Evolutionary conservation across 2,888 invertebrate species (phyloP).

Genomic region (Chironomus tentans): DNA sequence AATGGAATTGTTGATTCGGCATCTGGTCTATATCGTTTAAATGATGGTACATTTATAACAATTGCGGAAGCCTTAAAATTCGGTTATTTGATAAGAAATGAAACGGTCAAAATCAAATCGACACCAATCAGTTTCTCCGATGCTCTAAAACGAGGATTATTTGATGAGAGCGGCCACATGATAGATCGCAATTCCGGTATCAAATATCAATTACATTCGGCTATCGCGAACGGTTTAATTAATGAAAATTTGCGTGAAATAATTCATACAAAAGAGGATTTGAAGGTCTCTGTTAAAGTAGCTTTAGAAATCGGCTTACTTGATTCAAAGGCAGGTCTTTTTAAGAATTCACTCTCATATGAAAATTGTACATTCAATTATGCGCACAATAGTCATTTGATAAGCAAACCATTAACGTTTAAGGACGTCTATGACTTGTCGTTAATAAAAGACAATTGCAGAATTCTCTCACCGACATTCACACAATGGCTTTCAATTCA

Average conservation of each 20-base stretch:
- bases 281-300: constrained; percentile 70
- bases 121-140: constrained; percentile 75
- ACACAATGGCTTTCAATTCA: constrained; percentile 65
- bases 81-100: constrained; percentile 69
- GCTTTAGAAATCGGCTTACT: constrained; percentile 71
- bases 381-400: constrained; percentile 70
- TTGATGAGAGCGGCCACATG: constrained; percentile 76
- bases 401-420: constrained; percentile 84
- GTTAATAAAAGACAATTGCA: constrained; percentile 65
- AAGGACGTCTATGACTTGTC: constrained; percentile 77
- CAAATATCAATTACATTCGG: constrained; percentile 70
- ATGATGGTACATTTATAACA: constrained; percentile 65
- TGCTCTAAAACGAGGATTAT: constrained; percentile 75
- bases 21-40: constrained; percentile 65
- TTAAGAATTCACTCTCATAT: constrained; percentile 61
- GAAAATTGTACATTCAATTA: constrained; percentile 70
- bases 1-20: constrained; percentile 76
- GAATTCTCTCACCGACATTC: constrained; percentile 73
- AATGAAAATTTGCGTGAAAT: constrained; percentile 74
- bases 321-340: constrained; percentile 73
- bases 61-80: constrained; percentile 79
- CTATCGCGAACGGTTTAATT: constrained; percentile 67
- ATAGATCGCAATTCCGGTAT: constrained; percentile 80
- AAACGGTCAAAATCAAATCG: constrained; percentile 67
- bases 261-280: constrained; percentile 69